Conservation (phyloP, 2,888 invertebrate species). For the Xylophagus ater region DNA sequence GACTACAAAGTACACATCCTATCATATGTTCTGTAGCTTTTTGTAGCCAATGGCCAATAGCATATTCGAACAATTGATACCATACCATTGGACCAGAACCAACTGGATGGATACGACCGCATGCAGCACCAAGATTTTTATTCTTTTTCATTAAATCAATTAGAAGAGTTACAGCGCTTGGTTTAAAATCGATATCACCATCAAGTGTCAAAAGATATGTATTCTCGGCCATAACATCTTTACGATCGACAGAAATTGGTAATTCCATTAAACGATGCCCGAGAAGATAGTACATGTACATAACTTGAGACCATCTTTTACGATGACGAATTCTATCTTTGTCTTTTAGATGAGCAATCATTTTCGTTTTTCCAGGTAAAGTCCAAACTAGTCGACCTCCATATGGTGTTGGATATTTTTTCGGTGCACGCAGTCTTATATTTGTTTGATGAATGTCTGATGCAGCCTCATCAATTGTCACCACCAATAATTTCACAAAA, state of each 20-base stretch:
- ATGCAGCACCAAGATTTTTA: slow-evolving; percentile 90
- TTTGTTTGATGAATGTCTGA: slow-evolving; percentile 91
- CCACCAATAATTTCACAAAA: slow-evolving; percentile 84
- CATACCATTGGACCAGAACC: slow-evolving; percentile 96
- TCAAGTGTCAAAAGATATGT: slow-evolving; percentile 91
- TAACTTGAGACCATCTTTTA: slow-evolving; percentile 99
- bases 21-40: slow-evolving; percentile 99
- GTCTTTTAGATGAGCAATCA: slow-evolving; percentile 95
- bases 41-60: slow-evolving; percentile 99
- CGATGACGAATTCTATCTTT: slow-evolving; percentile 94
- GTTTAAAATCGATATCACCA: slow-evolving; percentile 97
- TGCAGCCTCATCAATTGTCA: slow-evolving; percentile 91
- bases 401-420: slow-evolving; percentile 88
- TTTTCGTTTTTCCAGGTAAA: slow-evolving; percentile 92
- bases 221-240: slow-evolving; percentile 91
- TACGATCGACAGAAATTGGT: slow-evolving; percentile 83
- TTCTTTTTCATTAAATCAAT: slow-evolving; percentile 99
- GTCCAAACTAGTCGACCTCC: slow-evolving; percentile 95
- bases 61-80: slow-evolving; percentile 99
- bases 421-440: slow-evolving; percentile 82
- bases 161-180: slow-evolving; percentile 84
- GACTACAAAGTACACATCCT: slow-evolving; percentile 97
- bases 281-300: slow-evolving; percentile 99
- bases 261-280: slow-evolving; percentile 92
- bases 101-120: slow-evolving; percentile 96